Percentiles rank a stretch among this genome's conserved stretches.
phyloP scores from a whole-genome alignment of 2,797 vertebrate species.

The Macroramphosus scolopax region DNA sequence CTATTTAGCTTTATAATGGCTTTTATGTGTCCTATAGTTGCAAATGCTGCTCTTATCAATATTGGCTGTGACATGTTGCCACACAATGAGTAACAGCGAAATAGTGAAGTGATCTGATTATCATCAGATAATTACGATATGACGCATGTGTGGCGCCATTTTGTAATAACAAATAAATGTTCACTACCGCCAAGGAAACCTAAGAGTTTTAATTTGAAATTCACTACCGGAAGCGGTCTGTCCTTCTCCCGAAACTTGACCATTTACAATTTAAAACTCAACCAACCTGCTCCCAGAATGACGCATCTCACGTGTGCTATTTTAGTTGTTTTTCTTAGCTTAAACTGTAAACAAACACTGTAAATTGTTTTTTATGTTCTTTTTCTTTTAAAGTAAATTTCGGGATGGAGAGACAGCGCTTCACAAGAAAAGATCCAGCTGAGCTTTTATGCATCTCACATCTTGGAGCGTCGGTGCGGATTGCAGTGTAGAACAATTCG shows the following conservation, averaged over 20 bases:
- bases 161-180: not conserved
- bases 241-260: not conserved
- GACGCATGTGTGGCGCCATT: not conserved
- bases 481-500: not conserved
- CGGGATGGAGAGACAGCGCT: constrained; percentile 21
- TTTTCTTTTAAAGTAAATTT: constrained; percentile 1
- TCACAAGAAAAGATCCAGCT: constrained; percentile 17
- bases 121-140: not conserved
- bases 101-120: not conserved
- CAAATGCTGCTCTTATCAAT: too few species aligned
- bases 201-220: constrained; percentile 40
- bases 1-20: too few species aligned
- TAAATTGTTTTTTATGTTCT: not conserved
- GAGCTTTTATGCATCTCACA: constrained; percentile 58
- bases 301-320: not conserved
- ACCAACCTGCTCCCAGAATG: too few species aligned
- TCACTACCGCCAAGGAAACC: not conserved
- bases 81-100: too few species aligned
- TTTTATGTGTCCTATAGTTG: too few species aligned
- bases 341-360: not conserved
- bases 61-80: too few species aligned
- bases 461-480: constrained; percentile 20
- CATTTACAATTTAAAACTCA: too few species aligned
- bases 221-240: not conserved
- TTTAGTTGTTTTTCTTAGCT: not conserved